A percentile compares a stretch with the other conserved stretches of the same genome.
These are phyloP conservation scores for Papilio glaucus DNA, from an alignment of 1,140 invertebrate genomes.

Conservation along the genomic window DNA sequence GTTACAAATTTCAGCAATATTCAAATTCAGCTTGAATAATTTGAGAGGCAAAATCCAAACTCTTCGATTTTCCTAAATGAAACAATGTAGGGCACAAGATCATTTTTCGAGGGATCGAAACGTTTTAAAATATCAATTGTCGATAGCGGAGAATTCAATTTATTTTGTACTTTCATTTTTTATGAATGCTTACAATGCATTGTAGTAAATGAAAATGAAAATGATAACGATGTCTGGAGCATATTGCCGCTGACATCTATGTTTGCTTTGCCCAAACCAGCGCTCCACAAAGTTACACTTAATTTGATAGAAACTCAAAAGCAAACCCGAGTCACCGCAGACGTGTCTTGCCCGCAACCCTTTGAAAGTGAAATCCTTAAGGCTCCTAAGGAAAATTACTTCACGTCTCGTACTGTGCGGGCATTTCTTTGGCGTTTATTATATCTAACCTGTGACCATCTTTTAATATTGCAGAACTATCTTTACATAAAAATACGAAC, in stretches of 20 bases:
- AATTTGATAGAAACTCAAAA: slow-evolving; percentile 24
- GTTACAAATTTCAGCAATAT: background rate
- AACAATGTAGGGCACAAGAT: background rate
- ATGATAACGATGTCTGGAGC: background rate
- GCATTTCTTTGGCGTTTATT: background rate
- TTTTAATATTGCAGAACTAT: too few relatives aligned
- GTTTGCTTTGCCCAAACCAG: slow-evolving; percentile 4
- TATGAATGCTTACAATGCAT: too few relatives aligned
- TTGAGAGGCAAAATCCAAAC: background rate
- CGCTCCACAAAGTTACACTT: slow-evolving; percentile 9
- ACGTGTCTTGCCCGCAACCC: slow-evolving; percentile 12
- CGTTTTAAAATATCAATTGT: background rate
- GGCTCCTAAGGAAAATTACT: background rate
- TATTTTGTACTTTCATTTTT: background rate
- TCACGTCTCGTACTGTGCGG: background rate
- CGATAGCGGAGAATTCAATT: background rate
- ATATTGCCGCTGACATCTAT: background rate
- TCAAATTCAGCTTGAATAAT: background rate
- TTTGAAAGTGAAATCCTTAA: slow-evolving; percentile 11
- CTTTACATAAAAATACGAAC: too few relatives aligned
- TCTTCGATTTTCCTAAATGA: background rate
- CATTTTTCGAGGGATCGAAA: background rate
- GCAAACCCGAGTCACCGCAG: slow-evolving; percentile 8
- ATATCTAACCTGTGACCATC: background rate
- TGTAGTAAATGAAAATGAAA: too few relatives aligned